Evolutionary conservation across 2,797 vertebrate species (phyloP).

Genomic region (Coluber constrictor): DNA sequence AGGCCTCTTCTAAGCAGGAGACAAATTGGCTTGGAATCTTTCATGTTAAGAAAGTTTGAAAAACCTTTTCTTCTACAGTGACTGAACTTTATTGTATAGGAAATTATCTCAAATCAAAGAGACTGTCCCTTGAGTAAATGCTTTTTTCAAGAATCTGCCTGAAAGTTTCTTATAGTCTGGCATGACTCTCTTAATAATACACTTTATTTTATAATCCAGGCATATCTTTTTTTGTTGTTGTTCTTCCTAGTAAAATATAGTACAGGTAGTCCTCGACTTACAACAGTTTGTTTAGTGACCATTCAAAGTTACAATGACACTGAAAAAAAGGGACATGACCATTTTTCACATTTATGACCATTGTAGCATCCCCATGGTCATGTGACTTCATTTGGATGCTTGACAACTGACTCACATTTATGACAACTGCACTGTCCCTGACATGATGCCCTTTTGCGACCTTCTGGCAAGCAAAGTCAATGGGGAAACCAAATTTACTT

Average conservation of each 20-base stretch:
- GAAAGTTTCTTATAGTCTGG: background rate
- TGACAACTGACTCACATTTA: background rate
- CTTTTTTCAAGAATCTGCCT: background rate
- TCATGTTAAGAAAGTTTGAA: background rate
- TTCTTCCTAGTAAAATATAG: background rate
- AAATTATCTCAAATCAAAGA: background rate
- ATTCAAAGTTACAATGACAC: background rate
- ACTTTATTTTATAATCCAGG: background rate
- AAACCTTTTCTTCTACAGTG: background rate
- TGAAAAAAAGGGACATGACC: background rate
- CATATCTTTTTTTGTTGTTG: background rate
- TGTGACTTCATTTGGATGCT: background rate
- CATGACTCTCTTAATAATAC: background rate
- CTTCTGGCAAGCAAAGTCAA: background rate
- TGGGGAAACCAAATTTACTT: background rate
- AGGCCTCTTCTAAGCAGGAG: background rate
- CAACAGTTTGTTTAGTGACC: background rate
- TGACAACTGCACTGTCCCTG: background rate
- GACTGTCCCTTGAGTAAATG: background rate
- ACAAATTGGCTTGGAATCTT: background rate
- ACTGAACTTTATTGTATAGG: background rate
- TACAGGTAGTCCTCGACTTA: background rate
- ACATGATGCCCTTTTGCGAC: background rate
- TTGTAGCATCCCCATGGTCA: background rate
- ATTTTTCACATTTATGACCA: background rate